phyloP scores from a whole-genome alignment of 2,113 vertebrate genomes.

The Cyanoramphus novaezelandiae region DNA sequence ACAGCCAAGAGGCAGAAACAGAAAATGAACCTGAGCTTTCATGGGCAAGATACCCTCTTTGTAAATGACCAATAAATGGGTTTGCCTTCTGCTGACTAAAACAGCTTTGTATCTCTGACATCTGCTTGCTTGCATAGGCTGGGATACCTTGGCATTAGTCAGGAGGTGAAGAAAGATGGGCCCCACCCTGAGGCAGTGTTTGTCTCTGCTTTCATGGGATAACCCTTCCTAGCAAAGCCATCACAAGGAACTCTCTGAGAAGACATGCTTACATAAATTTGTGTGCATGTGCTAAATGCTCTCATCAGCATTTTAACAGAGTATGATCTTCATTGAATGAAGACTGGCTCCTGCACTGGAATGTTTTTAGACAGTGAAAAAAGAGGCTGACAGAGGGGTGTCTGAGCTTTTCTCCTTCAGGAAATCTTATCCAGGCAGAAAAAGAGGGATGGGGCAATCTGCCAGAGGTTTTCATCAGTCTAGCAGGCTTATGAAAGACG shows the following conservation, averaged over 20 bases:
- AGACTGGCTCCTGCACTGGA: background rate
- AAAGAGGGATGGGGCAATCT: background rate
- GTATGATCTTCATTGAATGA: background rate
- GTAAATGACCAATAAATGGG: background rate
- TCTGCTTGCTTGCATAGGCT: conserved; percentile 15
- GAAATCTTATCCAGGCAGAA: background rate
- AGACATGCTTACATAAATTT: background rate
- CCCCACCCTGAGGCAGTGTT: background rate
- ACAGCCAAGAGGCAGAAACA: background rate
- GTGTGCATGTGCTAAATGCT: background rate
- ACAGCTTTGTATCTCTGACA: background rate
- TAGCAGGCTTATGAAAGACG: background rate
- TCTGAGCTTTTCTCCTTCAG: background rate
- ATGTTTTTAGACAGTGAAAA: background rate
- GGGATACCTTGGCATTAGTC: background rate
- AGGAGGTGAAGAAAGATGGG: background rate
- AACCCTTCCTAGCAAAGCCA: background rate
- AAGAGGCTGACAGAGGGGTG: background rate
- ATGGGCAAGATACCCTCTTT: background rate
- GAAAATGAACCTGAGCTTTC: background rate
- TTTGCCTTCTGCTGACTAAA: background rate
- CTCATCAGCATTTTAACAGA: background rate
- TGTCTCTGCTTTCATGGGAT: background rate
- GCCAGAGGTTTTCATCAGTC: background rate
- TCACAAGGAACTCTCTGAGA: background rate